Evolutionary conservation across 92 coral and sea anemone species (phyloP).

Genomic region (Metridium senile): DNA sequence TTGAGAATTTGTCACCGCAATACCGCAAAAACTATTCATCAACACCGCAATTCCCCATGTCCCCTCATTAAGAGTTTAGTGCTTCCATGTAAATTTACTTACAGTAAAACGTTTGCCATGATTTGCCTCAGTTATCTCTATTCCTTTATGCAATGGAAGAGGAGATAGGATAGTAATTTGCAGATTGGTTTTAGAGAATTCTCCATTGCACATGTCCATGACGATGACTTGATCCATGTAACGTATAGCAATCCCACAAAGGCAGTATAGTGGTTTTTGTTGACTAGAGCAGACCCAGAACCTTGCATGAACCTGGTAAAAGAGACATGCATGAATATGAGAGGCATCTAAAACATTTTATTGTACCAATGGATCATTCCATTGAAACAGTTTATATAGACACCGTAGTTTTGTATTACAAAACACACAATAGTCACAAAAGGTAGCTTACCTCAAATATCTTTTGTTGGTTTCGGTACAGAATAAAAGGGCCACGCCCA

Average conservation of each 20-base stretch:
- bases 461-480: slow-evolving; percentile 61
- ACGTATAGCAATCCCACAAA: slow-evolving; percentile 84
- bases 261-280: slow-evolving; percentile 55
- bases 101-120: slow-evolving; percentile 83
- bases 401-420: no score
- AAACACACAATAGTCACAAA: no score
- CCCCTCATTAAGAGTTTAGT: not conserved
- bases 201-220: slow-evolving; percentile 89
- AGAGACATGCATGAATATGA: not conserved
- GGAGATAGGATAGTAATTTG: slow-evolving; percentile 69
- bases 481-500: slow-evolving; percentile 40
- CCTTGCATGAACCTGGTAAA: slow-evolving; percentile 70
- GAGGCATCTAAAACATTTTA: no score
- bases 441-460: slow-evolving; percentile 64
- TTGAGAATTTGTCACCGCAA: no score
- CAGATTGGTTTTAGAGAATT: slow-evolving; percentile 67
- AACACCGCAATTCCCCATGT: no score
- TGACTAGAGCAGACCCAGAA: slow-evolving; percentile 69
- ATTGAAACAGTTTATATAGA: no score
- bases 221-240: slow-evolving; percentile 81
- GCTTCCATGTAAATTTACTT: not conserved
- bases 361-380: no score
- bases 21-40: no score
- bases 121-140: slow-evolving; percentile 70
- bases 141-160: slow-evolving; percentile 68